Base-by-base conservation (phyloP, 2,888 invertebrate genomes). In the Emmelina monodactyla region DNA sequence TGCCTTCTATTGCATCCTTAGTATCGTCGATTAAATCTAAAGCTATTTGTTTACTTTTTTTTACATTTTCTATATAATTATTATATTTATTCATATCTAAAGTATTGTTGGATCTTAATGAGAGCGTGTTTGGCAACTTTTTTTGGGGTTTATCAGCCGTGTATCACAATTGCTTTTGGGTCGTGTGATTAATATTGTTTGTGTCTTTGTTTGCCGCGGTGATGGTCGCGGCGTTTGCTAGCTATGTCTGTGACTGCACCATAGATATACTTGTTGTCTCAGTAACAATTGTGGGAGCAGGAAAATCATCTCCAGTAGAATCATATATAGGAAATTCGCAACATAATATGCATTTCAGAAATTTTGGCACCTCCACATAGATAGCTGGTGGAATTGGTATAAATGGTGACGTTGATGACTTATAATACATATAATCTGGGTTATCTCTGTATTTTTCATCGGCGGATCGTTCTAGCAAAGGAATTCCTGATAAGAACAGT, bases 261-360 rank as follows among this genome's bases (percentile, higher is more conserved):
- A 87, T 81, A 4, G 87, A 87, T 43, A 86, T 85, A 53, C 87
- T 87, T 35, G 87, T 87, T 38, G 88, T 87, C 63, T 88, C 88
- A 39, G 87, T 87, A 40, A 86, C 83, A 43, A 85, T 84, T 0
- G 83, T 79, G 0, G 83, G 78, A 6, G 84, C 85, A 2, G 75
- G 71, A 50, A 85, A 87, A 19, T 83, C 87, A 14, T 88, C 86
- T 50, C 87, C 69, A 3, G 87, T 88, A 3, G 83, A 83, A 60
- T 94, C 88, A 61, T 95, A 95, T 38, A 94, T 82, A 0, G 94
- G 94, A 54, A 88, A 93, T 63, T 95, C 95, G 58, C 93, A 94
- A 66, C 94, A 94, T 31, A 93, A 62, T 13, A 92, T 81, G 56
- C 87, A 91, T 65, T 94, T 94, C 32, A 95, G 66, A 44, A 88